A percentile compares a stretch with the other conserved stretches of the same genome.
phyloP scores from a whole-genome alignment of 2,113 vertebrate genomes.

The Camelus dromedarius region DNA sequence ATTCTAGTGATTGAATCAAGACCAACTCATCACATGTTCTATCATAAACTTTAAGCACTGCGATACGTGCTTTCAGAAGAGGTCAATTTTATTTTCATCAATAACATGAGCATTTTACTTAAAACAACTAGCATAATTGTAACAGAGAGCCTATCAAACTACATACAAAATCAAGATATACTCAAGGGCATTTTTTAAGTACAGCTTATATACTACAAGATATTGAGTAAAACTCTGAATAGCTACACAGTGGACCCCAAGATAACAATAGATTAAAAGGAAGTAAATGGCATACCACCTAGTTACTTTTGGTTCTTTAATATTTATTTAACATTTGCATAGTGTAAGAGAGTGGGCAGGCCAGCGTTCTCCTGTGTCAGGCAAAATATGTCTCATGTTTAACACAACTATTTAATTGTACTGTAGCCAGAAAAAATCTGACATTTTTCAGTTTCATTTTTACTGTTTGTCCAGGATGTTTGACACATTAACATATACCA shows the following conservation, averaged over 20 bases:
- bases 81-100: constrained; percentile 22
- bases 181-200: background rate
- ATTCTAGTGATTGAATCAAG: constrained; percentile 71
- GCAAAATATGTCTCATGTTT: background rate
- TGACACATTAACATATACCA: constrained; percentile 26
- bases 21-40: constrained; percentile 47
- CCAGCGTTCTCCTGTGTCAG: background rate
- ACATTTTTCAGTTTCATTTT: constrained; percentile 53
- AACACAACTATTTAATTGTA: background rate
- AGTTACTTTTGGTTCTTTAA: background rate
- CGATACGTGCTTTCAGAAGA: background rate
- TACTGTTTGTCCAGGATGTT: constrained; percentile 46
- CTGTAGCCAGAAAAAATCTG: background rate
- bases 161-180: constrained; percentile 30
- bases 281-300: background rate
- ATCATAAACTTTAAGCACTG: constrained; percentile 1
- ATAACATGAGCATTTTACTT: background rate
- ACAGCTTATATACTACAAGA: background rate
- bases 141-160: background rate
- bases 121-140: background rate
- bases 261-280: background rate
- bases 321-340: background rate
- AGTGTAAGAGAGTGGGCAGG: background rate
- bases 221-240: background rate
- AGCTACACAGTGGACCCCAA: background rate